Base-by-base conservation (phyloP, 1,140 invertebrate species). In the Periplaneta americana region DNA sequence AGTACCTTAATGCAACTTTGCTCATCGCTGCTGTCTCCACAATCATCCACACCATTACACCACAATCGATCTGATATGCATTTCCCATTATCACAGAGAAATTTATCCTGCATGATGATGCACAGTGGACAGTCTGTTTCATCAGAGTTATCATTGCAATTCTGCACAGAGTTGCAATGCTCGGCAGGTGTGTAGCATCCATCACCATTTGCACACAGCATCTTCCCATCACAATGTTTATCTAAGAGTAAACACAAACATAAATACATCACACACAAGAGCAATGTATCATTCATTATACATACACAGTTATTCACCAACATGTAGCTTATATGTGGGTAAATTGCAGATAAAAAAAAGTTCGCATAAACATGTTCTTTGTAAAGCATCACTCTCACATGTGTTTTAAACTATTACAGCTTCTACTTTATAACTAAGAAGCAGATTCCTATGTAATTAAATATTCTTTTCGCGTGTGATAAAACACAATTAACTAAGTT, bases 1-100 rank as follows among this genome's bases (percentile, higher is more conserved):
- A 80, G 37, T 75, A 85, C 84, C 74, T 83, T 83, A 11, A 85
- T 85, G 81, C 90, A 91, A 83, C 87, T 86, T 34, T 87, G 87
- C 79, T 91, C 90, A 84, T 91, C 91, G 18, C 88, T 89, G 34
- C 85, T 86, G 83, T 91, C 91, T 9, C 90, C 90, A 84, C 91
- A 92, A 83, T 91, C 90, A 84, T 91, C 88, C 18, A 88, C 86
- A 0, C 89, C 89, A 84, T 91, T 90, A 84, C 91, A 92, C 81
- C 87, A 87, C 11, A 91, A 84, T 34, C 85, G 85, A 31, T 86
- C 85, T 33, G 88, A 88, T 34, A 92, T 88, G 85, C 91, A 92
- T 77, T 88, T 87, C 39, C 88, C 85, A 84, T 91, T 92, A 32
- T 87, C 85, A 85, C 91, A 92, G 74, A 83, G 82, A 15, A 86